Conservation (phyloP, 2,113 vertebrate genomes). For the Nycticryphes semicollaris region DNA sequence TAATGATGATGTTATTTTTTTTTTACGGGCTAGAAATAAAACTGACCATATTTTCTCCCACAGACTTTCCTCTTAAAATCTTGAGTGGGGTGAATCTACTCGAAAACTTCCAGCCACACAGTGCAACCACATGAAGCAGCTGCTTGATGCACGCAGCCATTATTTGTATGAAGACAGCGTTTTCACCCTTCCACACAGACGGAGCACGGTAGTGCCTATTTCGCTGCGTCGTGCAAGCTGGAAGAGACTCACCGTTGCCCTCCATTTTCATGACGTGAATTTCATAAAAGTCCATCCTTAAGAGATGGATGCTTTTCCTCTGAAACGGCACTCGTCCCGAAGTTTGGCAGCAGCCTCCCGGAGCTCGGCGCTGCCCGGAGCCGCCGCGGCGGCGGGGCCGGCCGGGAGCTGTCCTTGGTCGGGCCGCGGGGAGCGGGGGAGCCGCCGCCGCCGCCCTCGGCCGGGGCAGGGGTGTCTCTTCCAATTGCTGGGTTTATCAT, state of each 20-base stretch:
- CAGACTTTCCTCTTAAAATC: background rate
- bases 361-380: too few relatives aligned
- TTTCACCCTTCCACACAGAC: background rate
- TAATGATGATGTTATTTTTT: too few relatives aligned
- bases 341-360: background rate
- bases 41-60: background rate
- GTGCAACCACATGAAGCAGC: background rate
- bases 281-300: fast-evolving
- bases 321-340: background rate
- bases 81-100: background rate
- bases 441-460: background rate
- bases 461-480: background rate
- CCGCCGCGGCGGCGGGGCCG: background rate
- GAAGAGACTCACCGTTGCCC: too few relatives aligned
- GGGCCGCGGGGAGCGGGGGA: too few relatives aligned
- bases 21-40: too few relatives aligned
- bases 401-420: background rate
- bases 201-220: fast-evolving
- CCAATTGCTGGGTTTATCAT: fast-evolving
- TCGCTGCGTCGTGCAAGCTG: fast-evolving
- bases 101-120: background rate
- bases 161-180: fast-evolving
- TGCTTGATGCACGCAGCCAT: background rate
- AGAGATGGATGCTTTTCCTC: background rate
- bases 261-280: background rate